These are phyloP conservation scores for Drosophila ambigua DNA, from an alignment of 1,140 invertebrate species.

Conservation along the genomic window DNA sequence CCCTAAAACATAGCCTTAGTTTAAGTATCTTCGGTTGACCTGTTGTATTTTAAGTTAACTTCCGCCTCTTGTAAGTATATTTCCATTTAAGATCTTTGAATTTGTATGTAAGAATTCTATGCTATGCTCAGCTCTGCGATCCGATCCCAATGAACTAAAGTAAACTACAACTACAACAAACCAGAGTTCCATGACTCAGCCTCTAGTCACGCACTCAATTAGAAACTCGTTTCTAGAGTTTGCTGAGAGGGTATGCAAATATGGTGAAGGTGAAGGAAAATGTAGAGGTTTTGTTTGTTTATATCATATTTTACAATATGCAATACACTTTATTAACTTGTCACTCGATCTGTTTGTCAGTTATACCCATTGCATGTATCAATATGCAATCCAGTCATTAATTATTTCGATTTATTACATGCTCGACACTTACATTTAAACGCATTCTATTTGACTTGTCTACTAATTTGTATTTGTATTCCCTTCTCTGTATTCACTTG, in stretches of 20 bases:
- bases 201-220: neutral
- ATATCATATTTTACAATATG: slow-evolving; percentile 76
- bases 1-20: slow-evolving; percentile 19
- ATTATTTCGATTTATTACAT: slow-evolving; percentile 60
- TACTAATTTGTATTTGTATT: slow-evolving; percentile 64
- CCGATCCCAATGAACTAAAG: slow-evolving; percentile 30
- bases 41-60: slow-evolving; percentile 40
- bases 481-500: slow-evolving; percentile 49
- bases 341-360: slow-evolving; percentile 52
- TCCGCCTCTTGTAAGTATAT: slow-evolving; percentile 41
- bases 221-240: neutral
- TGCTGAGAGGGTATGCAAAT: neutral
- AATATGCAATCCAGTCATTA: slow-evolving; percentile 8
- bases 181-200: too few species aligned
- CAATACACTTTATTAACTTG: slow-evolving; percentile 68
- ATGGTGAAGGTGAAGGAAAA: neutral
- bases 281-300: slow-evolving; percentile 25
- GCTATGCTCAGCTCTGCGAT: slow-evolving; percentile 12
- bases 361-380: slow-evolving; percentile 43
- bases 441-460: slow-evolving; percentile 66
- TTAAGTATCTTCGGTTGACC: slow-evolving; percentile 33
- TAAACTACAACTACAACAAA: slow-evolving; percentile 30
- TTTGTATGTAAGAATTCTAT: slow-evolving; percentile 1
- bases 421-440: slow-evolving; percentile 65
- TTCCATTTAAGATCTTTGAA: slow-evolving; percentile 28